Percentiles rank a stretch among this genome's conserved stretches.
These are phyloP conservation scores for Anticlea derivata DNA, from an alignment of 2,888 invertebrate species.

Conservation along the genomic window DNA sequence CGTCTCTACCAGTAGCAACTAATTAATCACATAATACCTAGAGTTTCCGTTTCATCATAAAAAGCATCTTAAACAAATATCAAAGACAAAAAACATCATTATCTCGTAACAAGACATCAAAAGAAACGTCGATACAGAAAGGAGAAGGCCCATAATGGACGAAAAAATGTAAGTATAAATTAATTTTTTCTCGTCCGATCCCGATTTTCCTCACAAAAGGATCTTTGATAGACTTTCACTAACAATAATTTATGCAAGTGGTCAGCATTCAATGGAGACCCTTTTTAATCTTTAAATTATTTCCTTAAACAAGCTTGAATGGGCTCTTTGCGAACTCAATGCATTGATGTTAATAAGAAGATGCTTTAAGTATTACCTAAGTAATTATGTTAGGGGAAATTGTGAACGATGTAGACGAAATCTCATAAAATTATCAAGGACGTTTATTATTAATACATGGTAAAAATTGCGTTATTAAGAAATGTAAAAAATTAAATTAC, in stretches of 20 bases:
- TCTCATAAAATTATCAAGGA: neutral
- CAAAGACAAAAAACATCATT: slow-evolving; percentile 74
- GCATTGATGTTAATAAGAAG: slow-evolving; percentile 27
- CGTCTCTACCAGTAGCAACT: slow-evolving; percentile 25
- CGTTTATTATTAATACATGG: no score
- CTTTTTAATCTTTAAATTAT: slow-evolving; percentile 72
- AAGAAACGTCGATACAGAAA: slow-evolving; percentile 67
- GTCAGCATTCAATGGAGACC: slow-evolving; percentile 65
- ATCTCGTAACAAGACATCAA: slow-evolving; percentile 67
- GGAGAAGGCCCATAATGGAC: slow-evolving; percentile 32
- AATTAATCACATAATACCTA: slow-evolving; percentile 39
- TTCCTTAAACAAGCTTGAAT: slow-evolving; percentile 44
- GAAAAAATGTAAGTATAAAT: slow-evolving; percentile 68
- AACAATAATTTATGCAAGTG: slow-evolving; percentile 81
- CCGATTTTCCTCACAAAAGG: slow-evolving; percentile 53
- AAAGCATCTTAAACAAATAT: slow-evolving; percentile 53
- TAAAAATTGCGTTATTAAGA: no score
- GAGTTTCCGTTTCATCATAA: slow-evolving; percentile 39
- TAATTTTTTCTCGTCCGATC: slow-evolving; percentile 71
- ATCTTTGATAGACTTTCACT: slow-evolving; percentile 68
- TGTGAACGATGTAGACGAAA: neutral
- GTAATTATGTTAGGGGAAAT: slow-evolving; percentile 28
- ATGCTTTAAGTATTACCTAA: slow-evolving; percentile 23
- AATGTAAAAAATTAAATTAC: no score
- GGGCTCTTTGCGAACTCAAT: slow-evolving; percentile 16